Conservation (phyloP, 1,140 invertebrate genomes). For the Aradophagus sp. region DNA sequence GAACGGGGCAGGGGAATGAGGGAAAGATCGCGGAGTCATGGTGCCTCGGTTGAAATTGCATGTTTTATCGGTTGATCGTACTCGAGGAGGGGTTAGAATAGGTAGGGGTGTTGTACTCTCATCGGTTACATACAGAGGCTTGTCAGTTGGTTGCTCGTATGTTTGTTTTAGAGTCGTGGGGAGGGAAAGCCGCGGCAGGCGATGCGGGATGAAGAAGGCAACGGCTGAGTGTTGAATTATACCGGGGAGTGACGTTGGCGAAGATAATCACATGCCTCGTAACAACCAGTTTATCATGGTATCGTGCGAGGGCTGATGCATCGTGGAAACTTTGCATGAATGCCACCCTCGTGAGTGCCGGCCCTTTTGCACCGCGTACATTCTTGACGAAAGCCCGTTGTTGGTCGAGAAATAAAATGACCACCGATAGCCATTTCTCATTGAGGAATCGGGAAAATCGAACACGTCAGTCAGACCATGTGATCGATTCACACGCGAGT, state of each 20-base stretch:
- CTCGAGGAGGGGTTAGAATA: conserved; percentile 31
- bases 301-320: conserved; percentile 65
- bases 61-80: conserved; percentile 52
- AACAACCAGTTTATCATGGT: conserved; percentile 68
- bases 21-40: conserved; percentile 38
- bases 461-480: no score
- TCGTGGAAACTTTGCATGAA: conserved; percentile 64
- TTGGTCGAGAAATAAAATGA: conserved; percentile 23
- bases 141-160: conserved; percentile 50
- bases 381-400: conserved; percentile 50
- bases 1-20: no score
- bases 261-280: conserved; percentile 68
- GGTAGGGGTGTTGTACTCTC: conserved; percentile 31
- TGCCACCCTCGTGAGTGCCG: conserved; percentile 29
- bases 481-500: no score
- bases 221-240: conserved; percentile 60
- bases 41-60: conserved; percentile 48
- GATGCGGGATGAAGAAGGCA: conserved; percentile 21
- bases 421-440: conserved; percentile 10
- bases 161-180: conserved; percentile 58
- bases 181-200: conserved; percentile 14
- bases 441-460: no score
- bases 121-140: conserved; percentile 40
- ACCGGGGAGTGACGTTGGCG: conserved; percentile 63
- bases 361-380: conserved; percentile 38